Percentiles rank a stretch among this genome's conserved stretches.
Evolutionary conservation across 2,888 invertebrate genomes (phyloP).

Genomic region (Eristalis pertinax): DNA sequence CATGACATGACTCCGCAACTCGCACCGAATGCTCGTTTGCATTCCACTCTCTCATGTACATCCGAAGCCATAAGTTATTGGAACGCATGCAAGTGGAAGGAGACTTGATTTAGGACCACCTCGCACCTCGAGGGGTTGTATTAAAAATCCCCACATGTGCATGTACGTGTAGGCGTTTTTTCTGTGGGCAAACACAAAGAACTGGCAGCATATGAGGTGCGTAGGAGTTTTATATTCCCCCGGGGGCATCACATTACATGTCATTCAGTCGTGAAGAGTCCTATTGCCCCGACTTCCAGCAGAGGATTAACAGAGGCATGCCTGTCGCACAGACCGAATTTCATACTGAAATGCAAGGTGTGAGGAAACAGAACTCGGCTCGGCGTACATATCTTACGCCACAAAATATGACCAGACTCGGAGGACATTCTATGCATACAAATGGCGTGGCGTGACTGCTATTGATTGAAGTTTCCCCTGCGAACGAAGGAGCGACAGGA

Average conservation of each 20-base stretch:
- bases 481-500: neutral
- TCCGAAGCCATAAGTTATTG: neutral
- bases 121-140: neutral
- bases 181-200: neutral
- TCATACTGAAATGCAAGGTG: neutral
- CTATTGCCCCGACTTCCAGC: neutral
- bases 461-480: neutral
- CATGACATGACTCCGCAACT: constrained; percentile 13
- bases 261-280: neutral
- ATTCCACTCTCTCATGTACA: neutral
- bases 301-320: neutral
- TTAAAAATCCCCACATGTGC: neutral
- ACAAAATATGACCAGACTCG: neutral
- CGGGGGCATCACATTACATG: neutral
- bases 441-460: neutral
- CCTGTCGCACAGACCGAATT: neutral
- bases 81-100: neutral
- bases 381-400: neutral
- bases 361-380: neutral
- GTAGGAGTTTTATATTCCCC: neutral
- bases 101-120: constrained; percentile 8
- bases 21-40: neutral
- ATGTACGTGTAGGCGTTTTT: neutral
- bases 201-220: neutral
- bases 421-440: neutral